Evolutionary conservation across 37 sponge, comb jelly and placozoan genomes (phyloP).

Genomic region (Lycopodina hypogea): DNA sequence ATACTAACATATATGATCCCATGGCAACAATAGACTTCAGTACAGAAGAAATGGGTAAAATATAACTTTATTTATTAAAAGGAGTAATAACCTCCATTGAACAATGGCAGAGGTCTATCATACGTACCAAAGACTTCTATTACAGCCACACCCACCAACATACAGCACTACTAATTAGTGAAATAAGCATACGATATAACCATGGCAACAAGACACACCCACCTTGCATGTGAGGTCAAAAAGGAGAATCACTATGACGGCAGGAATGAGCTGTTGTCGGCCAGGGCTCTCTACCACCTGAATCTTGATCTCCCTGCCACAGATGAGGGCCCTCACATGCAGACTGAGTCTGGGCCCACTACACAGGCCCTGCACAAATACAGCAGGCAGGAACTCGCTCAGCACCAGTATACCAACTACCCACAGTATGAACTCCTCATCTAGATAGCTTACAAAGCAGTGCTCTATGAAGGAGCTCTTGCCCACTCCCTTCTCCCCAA

Average conservation of each 20-base stretch:
- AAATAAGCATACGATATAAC: no score
- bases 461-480: constrained; percentile 53
- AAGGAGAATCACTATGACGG: constrained; percentile 34
- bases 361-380: neutral
- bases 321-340: neutral
- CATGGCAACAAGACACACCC: neutral
- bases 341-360: neutral
- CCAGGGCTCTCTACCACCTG: constrained; percentile 33
- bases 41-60: no score
- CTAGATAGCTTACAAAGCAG: constrained; percentile 28
- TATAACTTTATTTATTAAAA: no score
- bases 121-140: no score
- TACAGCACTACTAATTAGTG: no score
- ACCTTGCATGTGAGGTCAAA: constrained; percentile 57
- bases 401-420: no score
- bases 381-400: neutral
- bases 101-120: no score
- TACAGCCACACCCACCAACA: no score
- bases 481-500: constrained; percentile 58
- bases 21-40: no score
- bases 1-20: no score
- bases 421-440: no score
- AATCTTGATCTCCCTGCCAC: constrained; percentile 15
- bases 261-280: constrained; percentile 10
- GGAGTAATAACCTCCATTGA: no score